These are phyloP conservation scores for Eulacestoma nigropectus DNA, from an alignment of 2,113 vertebrate genomes.

Conservation along the genomic window DNA sequence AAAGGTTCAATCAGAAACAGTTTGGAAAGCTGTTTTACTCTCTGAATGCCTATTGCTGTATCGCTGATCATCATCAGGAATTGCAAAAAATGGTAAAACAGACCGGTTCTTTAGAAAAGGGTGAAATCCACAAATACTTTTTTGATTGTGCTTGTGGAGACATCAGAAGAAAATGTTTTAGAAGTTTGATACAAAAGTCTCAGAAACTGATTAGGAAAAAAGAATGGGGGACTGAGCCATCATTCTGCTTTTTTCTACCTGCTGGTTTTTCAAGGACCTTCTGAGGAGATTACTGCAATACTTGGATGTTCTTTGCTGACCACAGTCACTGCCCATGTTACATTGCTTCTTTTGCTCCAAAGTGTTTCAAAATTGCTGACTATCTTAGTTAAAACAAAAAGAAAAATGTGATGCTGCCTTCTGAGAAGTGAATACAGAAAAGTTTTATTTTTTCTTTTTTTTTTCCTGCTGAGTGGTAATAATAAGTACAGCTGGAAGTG, in stretches of 20 bases:
- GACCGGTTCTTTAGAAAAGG: neutral
- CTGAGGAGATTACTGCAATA: neutral
- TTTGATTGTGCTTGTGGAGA: neutral
- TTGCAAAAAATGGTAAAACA: neutral
- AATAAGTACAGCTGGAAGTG: neutral
- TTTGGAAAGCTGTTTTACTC: neutral
- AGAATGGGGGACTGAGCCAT: neutral
- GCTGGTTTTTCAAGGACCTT: neutral
- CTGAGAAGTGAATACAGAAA: neutral
- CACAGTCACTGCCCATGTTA: neutral
- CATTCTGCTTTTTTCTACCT: neutral
- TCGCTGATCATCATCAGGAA: neutral
- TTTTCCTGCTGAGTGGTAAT: neutral
- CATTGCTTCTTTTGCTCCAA: neutral
- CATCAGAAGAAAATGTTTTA: neutral
- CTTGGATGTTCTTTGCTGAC: neutral
- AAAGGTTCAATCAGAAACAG: neutral
- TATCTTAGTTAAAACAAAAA: neutral
- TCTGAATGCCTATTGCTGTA: neutral
- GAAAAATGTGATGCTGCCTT: neutral
- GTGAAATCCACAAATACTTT: neutral
- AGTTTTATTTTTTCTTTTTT: neutral
- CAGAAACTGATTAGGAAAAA: neutral
- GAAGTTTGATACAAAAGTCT: neutral
- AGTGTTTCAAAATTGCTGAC: neutral